Conservation (phyloP, 2,888 invertebrate genomes). For the Lasius platythorax region DNA sequence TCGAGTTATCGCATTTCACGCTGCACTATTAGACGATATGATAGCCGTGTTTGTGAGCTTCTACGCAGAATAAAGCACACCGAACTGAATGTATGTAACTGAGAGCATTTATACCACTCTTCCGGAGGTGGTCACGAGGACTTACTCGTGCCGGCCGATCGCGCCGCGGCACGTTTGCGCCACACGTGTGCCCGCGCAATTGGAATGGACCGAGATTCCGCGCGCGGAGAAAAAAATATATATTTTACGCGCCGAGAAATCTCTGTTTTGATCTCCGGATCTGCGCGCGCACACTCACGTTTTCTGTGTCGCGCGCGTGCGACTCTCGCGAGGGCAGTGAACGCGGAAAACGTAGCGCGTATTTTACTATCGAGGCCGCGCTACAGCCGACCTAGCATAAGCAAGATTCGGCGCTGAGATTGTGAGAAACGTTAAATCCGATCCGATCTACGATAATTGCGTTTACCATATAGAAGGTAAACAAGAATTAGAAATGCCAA, state of each 20-base stretch:
- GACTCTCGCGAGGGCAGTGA: constrained; percentile 55
- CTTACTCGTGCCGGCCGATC: constrained; percentile 51
- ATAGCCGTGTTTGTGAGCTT: neutral
- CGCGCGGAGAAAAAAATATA: constrained; percentile 41
- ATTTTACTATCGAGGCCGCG: constrained; percentile 7
- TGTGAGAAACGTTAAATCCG: constrained; percentile 41
- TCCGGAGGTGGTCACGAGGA: constrained; percentile 61
- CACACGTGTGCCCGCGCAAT: constrained; percentile 56
- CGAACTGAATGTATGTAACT: constrained; percentile 1
- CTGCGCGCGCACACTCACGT: constrained; percentile 45
- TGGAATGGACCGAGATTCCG: constrained; percentile 47
- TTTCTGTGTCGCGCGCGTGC: constrained; percentile 40
- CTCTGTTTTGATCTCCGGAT: constrained; percentile 39
- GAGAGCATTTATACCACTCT: neutral
- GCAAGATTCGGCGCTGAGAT: constrained; percentile 34
- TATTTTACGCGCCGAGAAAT: constrained; percentile 48
- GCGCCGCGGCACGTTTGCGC: constrained; percentile 55
- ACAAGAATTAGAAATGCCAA: constrained; percentile 47
- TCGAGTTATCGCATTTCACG: neutral
- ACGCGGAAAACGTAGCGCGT: constrained; percentile 57
- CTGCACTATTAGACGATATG: neutral
- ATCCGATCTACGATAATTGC: constrained; percentile 27
- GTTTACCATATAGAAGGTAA: constrained; percentile 17
- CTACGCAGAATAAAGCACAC: neutral
- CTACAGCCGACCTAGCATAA: constrained; percentile 7